Evolutionary conservation across 2,888 invertebrate genomes (phyloP).

Genomic region (Cephus pygmeus): DNA sequence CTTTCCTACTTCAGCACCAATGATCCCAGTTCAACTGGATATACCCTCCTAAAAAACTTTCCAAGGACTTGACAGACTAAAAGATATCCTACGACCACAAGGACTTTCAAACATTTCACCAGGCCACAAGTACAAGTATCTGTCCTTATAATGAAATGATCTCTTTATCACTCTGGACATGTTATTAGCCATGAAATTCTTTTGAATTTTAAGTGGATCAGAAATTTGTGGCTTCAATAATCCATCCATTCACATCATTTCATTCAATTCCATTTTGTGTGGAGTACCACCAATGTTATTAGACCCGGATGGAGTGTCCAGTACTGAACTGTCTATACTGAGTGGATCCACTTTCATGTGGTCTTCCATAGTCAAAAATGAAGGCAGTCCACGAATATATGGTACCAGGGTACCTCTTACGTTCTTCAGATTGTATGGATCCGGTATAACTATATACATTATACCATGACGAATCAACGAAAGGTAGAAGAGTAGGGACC

Average conservation of each 20-base stretch:
- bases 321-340: not conserved
- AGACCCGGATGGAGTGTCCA: not conserved
- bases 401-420: not conserved
- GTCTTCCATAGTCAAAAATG: not conserved
- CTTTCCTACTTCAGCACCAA: not conserved
- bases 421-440: not conserved
- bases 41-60: not conserved
- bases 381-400: not conserved
- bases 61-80: not conserved
- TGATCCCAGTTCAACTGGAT: not conserved
- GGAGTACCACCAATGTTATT: not conserved
- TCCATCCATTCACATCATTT: not conserved
- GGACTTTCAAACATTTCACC: not conserved
- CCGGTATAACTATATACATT: not conserved
- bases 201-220: not conserved
- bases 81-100: not conserved
- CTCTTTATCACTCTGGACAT: too few species aligned
- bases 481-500: slow-evolving; percentile 45
- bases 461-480: slow-evolving; percentile 42
- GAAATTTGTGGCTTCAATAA: not conserved
- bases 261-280: not conserved
- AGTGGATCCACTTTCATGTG: not conserved
- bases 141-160: too few species aligned
- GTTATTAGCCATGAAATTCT: not conserved
- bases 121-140: not conserved